Base-by-base conservation (phyloP, 2,888 invertebrate species). In the Tribolium freemani region DNA sequence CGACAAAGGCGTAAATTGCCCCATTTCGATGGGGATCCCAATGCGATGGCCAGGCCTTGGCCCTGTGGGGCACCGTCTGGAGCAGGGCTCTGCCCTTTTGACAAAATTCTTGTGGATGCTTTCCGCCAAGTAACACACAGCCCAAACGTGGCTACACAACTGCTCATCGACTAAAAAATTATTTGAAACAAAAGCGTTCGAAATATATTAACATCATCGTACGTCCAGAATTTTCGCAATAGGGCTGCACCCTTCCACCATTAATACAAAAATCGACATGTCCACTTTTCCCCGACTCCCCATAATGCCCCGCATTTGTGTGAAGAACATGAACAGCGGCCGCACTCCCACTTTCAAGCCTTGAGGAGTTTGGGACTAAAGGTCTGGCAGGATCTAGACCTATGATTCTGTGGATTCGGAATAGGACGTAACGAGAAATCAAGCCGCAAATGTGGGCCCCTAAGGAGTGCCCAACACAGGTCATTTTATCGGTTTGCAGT, bases 261-360 rank as follows among this genome's bases (percentile, higher is more conserved):
- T 94, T 94, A 45, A 94, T 90, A 81, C 94, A 94, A 86, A 94
- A 93, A 86, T 94, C 94, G 0, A 93, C 93, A 82, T 93, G 93
- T 0, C 94, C 94, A 3, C 92, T 88, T 2, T 91, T 87, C 3
- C 93, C 92, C 1, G 89, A 90, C 83, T 94, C 94, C 0, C 94
- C 94, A 84, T 94, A 94, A 73, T 91, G 90, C 0, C 94, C 94
- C 0, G 94, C 94, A 83, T 94, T 94, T 0, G 94, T 94, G 83
- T 94, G 94, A 20, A 94, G 88, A 13, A 93, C 92, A 84, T 94
- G 92, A 2, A 94, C 94, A 0, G 93, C 92, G 69, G 91, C 89
- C 1, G 94, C 94, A 81, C 93, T 93, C 0, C 93, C 93, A 54
- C 91, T 90, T 83, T 91, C 91, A 77, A 94, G 83, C 3, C 80